phyloP scores from a whole-genome alignment of 2,888 invertebrate species.

The Patella depressa region DNA sequence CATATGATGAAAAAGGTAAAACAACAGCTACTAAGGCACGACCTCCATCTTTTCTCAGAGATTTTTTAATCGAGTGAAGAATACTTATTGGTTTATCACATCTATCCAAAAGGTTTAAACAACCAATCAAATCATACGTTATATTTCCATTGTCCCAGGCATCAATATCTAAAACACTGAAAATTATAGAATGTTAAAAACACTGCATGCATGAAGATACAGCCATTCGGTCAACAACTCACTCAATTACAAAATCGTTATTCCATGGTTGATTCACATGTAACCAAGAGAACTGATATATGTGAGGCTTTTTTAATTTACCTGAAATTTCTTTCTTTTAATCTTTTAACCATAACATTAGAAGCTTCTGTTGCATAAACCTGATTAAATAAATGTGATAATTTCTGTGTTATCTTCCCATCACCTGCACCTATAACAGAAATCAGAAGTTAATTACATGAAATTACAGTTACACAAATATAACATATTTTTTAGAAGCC shows the following conservation, averaged over 20 bases:
- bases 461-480: no score
- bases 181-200: constrained; percentile 42
- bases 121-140: constrained; percentile 84
- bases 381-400: constrained; percentile 81
- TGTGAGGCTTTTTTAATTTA: constrained; percentile 72
- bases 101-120: constrained; percentile 94
- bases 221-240: no score
- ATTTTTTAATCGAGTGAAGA: constrained; percentile 81
- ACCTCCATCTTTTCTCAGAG: constrained; percentile 81
- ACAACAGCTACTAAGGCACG: constrained; percentile 89
- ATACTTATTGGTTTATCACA: constrained; percentile 88
- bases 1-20: constrained; percentile 93
- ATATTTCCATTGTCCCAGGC: constrained; percentile 76
- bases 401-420: constrained; percentile 89
- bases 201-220: no score
- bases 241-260: no score
- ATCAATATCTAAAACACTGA: constrained; percentile 81
- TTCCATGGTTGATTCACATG: no score
- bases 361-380: constrained; percentile 94
- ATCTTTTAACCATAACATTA: constrained; percentile 85
- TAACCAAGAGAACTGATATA: not conserved
- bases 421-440: constrained; percentile 95
- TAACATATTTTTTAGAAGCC: no score
- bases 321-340: constrained; percentile 84
- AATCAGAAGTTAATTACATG: not conserved